These are phyloP conservation scores for Eulemur coronatus DNA, from an alignment of 2,797 vertebrate species.

Conservation along the genomic window DNA sequence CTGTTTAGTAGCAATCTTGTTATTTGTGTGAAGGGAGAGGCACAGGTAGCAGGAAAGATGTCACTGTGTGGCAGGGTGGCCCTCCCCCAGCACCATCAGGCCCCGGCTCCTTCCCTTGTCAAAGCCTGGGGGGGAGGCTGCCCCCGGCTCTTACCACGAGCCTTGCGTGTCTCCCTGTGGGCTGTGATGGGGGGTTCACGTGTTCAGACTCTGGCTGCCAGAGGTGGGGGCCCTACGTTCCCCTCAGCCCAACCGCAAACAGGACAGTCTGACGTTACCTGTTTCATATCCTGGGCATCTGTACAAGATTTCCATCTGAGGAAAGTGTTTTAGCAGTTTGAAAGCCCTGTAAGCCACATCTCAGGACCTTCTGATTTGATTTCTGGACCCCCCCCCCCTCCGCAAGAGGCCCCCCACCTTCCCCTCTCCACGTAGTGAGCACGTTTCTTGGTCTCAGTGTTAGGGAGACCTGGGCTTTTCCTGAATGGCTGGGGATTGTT, in stretches of 20 bases:
- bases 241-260: neutral
- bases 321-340: neutral
- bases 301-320: neutral
- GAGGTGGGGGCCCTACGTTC: neutral
- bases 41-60: neutral
- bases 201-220: neutral
- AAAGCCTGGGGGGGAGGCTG: neutral
- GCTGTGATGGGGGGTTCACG: neutral
- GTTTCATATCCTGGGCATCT: neutral
- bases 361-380: neutral
- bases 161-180: neutral
- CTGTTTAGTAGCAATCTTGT: neutral
- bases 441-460: neutral
- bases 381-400: neutral
- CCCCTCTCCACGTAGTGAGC: accelerated
- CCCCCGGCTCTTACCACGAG: neutral
- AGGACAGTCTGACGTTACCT: neutral
- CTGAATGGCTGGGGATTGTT: neutral
- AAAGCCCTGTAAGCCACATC: neutral
- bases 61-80: neutral
- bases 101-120: neutral
- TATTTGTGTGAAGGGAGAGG: neutral
- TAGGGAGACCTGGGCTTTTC: neutral
- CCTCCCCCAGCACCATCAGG: neutral
- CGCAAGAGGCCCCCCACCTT: accelerated